These are phyloP conservation scores for Cyrtodaria siliqua DNA, from an alignment of 2,888 invertebrate genomes.

Conservation along the genomic window DNA sequence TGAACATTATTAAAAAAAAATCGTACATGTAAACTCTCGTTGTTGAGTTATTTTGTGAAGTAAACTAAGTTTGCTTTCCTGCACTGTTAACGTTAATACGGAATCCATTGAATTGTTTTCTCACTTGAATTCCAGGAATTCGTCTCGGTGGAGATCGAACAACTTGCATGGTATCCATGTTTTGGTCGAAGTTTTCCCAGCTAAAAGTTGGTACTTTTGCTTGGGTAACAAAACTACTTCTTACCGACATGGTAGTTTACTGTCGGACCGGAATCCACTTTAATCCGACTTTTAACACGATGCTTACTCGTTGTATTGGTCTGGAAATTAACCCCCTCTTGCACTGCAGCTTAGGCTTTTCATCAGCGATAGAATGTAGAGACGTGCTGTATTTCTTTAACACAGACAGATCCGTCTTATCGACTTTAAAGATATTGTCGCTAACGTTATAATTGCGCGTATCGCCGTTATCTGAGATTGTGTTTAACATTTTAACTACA, in stretches of 20 bases:
- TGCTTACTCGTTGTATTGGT: not conserved
- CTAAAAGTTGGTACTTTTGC: constrained; percentile 19
- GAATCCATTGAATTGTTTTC: not conserved
- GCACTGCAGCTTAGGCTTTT: constrained; percentile 6
- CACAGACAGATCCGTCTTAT: not conserved
- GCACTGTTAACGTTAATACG: too few species aligned
- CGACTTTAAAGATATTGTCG: not conserved
- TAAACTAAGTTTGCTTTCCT: too few species aligned
- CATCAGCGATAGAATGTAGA: not conserved
- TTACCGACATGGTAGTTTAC: constrained; percentile 6
- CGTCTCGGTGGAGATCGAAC: too few species aligned
- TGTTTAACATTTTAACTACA: constrained; percentile 6
- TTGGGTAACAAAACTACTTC: constrained; percentile 23
- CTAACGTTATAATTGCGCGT: constrained; percentile 10
- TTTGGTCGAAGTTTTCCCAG: not conserved
- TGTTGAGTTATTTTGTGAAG: too few species aligned
- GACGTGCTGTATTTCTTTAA: constrained; percentile 7
- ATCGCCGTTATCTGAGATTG: constrained; percentile 11
- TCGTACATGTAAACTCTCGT: too few species aligned
- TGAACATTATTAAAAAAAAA: too few species aligned
- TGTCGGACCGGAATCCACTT: constrained; percentile 12
- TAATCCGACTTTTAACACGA: constrained; percentile 4
- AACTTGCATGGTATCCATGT: too few species aligned
- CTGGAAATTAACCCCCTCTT: constrained; percentile 3
- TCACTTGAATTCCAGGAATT: not conserved